Evolutionary conservation across 2,797 vertebrate species (phyloP).

Genomic region (Rhabdophis nuchalis): DNA sequence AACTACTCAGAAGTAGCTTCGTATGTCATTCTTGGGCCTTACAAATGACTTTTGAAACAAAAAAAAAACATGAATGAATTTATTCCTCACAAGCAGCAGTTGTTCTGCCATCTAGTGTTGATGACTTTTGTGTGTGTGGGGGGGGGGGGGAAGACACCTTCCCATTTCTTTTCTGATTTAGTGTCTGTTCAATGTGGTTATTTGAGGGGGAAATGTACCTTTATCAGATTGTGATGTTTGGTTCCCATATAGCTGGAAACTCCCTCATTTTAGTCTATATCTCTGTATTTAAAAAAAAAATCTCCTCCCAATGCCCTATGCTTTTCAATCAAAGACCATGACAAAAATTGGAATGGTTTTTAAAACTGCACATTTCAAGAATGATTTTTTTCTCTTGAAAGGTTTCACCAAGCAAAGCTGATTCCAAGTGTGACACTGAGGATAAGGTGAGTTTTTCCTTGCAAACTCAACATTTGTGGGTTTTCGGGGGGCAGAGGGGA

Average conservation of each 20-base stretch:
- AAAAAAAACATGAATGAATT: not conserved
- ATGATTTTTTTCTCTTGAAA: slow-evolving; percentile 60
- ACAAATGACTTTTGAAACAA: not conserved
- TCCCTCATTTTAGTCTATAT: not conserved
- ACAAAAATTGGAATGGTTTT: not conserved
- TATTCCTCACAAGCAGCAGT: not conserved
- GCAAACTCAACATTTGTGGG: not conserved
- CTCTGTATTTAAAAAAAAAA: not conserved
- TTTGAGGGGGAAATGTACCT: not conserved
- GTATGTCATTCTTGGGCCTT: not conserved
- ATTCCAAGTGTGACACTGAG: slow-evolving; percentile 78
- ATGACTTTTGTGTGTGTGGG: not conserved
- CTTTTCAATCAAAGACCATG: not conserved
- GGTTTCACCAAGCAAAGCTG: slow-evolving; percentile 85
- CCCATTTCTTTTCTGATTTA: not conserved
- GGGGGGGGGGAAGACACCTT: no score
- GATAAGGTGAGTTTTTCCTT: slow-evolving; percentile 79
- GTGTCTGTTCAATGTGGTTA: not conserved
- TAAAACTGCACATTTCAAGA: not conserved
- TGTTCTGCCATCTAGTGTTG: not conserved
- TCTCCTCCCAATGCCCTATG: not conserved
- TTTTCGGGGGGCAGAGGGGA: not conserved
- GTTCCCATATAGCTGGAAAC: not conserved
- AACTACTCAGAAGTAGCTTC: not conserved
- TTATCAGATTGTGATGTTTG: not conserved